Evolutionary conservation across 2,888 invertebrate species (phyloP).

Genomic region (Mayetiola destructor): DNA sequence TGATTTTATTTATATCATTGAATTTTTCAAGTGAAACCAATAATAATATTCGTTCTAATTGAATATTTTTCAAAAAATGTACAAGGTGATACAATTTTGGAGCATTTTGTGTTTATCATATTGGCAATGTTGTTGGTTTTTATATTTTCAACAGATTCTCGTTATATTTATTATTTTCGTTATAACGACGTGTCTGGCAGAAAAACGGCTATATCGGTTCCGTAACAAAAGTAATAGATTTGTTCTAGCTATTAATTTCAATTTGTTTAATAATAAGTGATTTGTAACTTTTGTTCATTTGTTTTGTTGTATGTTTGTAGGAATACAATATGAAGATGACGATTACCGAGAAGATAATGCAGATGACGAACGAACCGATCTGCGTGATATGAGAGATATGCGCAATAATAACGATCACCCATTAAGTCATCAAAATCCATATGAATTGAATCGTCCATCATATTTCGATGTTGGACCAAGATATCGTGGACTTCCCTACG

Average conservation of each 20-base stretch:
- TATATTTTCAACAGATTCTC: constrained; percentile 6
- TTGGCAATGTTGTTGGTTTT: background rate
- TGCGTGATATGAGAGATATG: background rate
- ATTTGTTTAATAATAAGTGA: background rate
- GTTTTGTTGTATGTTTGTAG: background rate
- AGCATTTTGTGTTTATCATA: background rate
- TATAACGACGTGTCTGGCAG: constrained; percentile 6
- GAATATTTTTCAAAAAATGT: background rate
- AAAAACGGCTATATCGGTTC: background rate
- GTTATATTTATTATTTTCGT: constrained; percentile 1
- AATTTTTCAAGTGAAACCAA: background rate
- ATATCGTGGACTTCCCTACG: background rate
- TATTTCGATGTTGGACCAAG: background rate
- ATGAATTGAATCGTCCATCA: constrained; percentile 6
- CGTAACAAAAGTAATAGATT: background rate
- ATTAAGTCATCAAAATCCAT: background rate
- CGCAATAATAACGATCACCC: background rate
- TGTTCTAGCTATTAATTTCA: background rate
- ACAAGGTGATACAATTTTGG: constrained; percentile 6
- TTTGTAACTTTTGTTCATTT: no score
- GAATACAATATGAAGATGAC: constrained; percentile 9
- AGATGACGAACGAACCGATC: background rate
- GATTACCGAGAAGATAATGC: background rate
- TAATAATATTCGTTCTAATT: background rate
- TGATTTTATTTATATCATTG: background rate